These are phyloP conservation scores for Tricholaema leucomelas DNA, from an alignment of 2,113 vertebrate genomes.

Conservation along the genomic window DNA sequence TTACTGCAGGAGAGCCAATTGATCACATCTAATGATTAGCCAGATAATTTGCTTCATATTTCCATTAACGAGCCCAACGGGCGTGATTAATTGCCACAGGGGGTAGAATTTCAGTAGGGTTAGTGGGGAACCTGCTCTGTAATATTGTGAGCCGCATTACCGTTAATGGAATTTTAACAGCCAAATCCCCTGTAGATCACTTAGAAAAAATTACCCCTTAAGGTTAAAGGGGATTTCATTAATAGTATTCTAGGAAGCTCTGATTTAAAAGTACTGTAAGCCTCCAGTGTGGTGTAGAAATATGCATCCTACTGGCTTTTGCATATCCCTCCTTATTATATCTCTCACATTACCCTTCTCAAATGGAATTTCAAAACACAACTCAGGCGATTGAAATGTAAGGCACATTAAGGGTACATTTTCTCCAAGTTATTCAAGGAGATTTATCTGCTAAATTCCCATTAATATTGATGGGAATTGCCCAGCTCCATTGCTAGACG, in stretches of 20 bases:
- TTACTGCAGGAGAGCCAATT: constrained; percentile 1
- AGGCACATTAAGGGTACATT: constrained; percentile 50
- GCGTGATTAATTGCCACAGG: constrained; percentile 37
- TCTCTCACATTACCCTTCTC: neutral
- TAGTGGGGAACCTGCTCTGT: constrained; percentile 34
- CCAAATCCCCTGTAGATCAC: constrained; percentile 53
- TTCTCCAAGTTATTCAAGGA: constrained; percentile 43
- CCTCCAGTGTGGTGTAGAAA: constrained; percentile 19
- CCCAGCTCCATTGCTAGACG: neutral
- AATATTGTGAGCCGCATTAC: constrained; percentile 47
- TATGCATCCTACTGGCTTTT: constrained; percentile 32
- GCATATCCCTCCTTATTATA: constrained; percentile 13
- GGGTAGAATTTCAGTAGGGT: constrained; percentile 35
- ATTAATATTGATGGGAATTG: constrained; percentile 46
- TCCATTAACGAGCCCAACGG: constrained; percentile 42
- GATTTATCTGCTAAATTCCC: constrained; percentile 48
- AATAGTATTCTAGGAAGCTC: constrained; percentile 32
- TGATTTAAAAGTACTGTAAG: constrained; percentile 27
- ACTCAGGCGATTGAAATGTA: constrained; percentile 34
- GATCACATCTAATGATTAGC: constrained; percentile 42
- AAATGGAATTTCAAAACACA: constrained; percentile 55
- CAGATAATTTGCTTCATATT: constrained; percentile 52
- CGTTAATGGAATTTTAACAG: constrained; percentile 63
- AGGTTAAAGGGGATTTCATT: constrained; percentile 62
- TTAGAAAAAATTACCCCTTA: constrained; percentile 58